Conservation (phyloP, 2,797 vertebrate genomes). For the Carcharodon carcharias region DNA sequence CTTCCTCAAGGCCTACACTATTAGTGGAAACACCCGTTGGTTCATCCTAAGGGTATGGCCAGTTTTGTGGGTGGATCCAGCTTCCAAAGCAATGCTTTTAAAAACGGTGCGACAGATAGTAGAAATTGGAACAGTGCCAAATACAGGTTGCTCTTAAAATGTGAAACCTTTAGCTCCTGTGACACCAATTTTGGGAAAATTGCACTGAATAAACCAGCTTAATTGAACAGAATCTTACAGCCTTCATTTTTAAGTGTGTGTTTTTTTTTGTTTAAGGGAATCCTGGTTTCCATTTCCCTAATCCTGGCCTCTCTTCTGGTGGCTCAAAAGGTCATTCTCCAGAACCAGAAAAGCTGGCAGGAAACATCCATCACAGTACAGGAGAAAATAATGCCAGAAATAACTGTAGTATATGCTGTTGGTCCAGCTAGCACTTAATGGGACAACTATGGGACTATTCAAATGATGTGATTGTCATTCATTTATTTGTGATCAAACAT, state of each 20-base stretch:
- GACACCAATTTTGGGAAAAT: not conserved
- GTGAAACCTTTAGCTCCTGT: not conserved
- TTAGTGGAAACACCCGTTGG: not conserved
- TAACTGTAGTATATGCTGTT: not conserved
- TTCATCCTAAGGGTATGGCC: not conserved
- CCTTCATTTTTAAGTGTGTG: not conserved
- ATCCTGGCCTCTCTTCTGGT: not conserved
- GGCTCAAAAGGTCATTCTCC: not conserved
- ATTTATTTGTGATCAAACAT: not conserved
- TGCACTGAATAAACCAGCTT: not conserved
- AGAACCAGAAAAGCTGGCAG: not conserved
- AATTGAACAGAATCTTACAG: not conserved
- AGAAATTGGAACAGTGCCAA: not conserved
- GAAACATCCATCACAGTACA: not conserved
- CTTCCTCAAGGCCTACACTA: not conserved
- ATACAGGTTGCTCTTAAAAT: not conserved
- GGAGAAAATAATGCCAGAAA: not conserved
- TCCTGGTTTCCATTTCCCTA: not conserved
- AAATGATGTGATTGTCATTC: not conserved
- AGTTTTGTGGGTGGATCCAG: not conserved
- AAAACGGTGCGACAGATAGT: not conserved
- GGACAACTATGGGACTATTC: not conserved
- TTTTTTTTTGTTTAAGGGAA: not conserved
- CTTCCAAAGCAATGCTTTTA: not conserved
- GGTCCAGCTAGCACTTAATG: not conserved